These are phyloP conservation scores for Eutolmus rufibarbis DNA, from an alignment of 2,888 invertebrate species.

Conservation along the genomic window DNA sequence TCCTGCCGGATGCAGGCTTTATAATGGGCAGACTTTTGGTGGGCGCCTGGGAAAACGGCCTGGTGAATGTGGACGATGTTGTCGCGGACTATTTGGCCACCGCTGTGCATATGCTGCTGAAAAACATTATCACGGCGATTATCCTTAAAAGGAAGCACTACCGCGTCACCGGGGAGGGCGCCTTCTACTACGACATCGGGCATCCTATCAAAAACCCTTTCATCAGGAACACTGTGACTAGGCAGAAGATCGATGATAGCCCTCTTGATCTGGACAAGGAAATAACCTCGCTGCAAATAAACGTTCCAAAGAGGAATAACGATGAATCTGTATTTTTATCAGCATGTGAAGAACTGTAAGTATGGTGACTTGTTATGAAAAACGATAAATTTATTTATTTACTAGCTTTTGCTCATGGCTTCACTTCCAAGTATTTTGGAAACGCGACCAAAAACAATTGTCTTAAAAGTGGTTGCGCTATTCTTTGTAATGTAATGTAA, in stretches of 20 bases:
- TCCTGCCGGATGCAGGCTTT: slow-evolving; percentile 84
- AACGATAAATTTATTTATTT: slow-evolving; percentile 52
- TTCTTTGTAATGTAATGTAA: no score
- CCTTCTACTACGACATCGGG: slow-evolving; percentile 82
- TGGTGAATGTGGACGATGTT: slow-evolving; percentile 83
- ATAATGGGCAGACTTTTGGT: slow-evolving; percentile 83
- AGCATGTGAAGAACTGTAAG: slow-evolving; percentile 69
- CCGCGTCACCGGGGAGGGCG: slow-evolving; percentile 71
- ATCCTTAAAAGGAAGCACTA: slow-evolving; percentile 84
- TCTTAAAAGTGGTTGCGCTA: no score
- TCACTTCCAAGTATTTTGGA: no score
- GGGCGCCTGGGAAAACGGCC: slow-evolving; percentile 87
- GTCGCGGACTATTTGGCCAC: slow-evolving; percentile 83
- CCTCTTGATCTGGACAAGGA: slow-evolving; percentile 69
- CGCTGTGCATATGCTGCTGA: slow-evolving; percentile 81
- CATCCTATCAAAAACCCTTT: slow-evolving; percentile 81
- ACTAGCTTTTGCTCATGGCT: no score
- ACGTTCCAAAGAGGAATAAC: slow-evolving; percentile 73
- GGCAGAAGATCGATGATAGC: slow-evolving; percentile 70
- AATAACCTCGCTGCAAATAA: slow-evolving; percentile 65
- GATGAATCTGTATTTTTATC: slow-evolving; percentile 80
- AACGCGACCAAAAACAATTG: no score
- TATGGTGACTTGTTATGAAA: slow-evolving; percentile 48
- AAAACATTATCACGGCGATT: slow-evolving; percentile 81
- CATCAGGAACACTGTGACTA: slow-evolving; percentile 74